phyloP scores from a whole-genome alignment of 2,113 vertebrate genomes.

The Pantherophis guttatus region DNA sequence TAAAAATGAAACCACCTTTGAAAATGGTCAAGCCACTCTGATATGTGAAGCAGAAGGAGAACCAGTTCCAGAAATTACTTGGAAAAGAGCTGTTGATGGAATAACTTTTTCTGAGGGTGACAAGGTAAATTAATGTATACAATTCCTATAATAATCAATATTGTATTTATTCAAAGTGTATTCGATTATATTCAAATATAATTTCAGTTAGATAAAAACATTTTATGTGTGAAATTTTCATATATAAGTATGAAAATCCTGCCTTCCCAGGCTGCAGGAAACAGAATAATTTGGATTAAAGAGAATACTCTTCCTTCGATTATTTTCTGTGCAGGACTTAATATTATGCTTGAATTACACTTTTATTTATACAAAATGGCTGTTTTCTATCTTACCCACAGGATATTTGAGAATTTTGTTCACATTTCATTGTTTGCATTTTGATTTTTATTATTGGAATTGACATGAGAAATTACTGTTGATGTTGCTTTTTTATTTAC shows the following conservation, averaged over 20 bases:
- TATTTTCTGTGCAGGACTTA: background rate
- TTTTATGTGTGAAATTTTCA: background rate
- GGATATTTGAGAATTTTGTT: background rate
- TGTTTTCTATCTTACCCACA: background rate
- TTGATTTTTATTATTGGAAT: background rate
- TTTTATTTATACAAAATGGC: background rate
- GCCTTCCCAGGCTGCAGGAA: background rate
- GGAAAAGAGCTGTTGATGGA: constrained; percentile 89
- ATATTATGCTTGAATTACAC: background rate
- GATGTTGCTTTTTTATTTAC: background rate
- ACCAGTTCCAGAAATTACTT: constrained; percentile 91
- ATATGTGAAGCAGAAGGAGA: constrained; percentile 94
- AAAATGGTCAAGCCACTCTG: constrained; percentile 88
- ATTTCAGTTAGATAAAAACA: background rate
- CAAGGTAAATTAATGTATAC: constrained; percentile 79
- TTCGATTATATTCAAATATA: background rate
- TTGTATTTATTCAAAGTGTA: constrained; percentile 25
- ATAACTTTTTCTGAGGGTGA: constrained; percentile 84
- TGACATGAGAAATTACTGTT: background rate
- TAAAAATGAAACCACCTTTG: constrained; percentile 90
- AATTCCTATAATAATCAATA: background rate
- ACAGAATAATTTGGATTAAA: background rate
- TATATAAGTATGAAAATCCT: background rate
- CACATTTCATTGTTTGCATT: background rate
- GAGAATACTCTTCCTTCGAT: background rate